Evolutionary conservation across 2,797 vertebrate species (phyloP).

Genomic region (Tenualosa ilisha): DNA sequence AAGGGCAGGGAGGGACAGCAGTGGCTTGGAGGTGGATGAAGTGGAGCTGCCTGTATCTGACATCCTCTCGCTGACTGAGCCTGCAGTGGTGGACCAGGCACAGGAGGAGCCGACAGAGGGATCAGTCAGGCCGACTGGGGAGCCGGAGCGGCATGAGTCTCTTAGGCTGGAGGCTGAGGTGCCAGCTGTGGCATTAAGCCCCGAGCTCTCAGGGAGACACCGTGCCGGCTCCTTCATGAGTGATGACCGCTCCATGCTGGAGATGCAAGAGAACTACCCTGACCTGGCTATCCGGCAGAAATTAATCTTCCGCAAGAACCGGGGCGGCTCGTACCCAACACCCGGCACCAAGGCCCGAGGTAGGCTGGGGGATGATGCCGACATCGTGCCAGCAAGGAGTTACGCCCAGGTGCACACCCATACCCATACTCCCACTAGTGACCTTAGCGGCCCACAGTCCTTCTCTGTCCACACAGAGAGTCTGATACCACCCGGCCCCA

Average conservation of each 20-base stretch:
- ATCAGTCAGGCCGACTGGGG: background rate
- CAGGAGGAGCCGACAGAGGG: background rate
- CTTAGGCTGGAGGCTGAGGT: conserved; percentile 26
- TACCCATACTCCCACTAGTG: background rate
- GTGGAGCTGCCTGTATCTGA: background rate
- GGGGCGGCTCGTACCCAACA: conserved; percentile 3
- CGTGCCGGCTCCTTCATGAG: background rate
- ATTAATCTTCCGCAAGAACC: conserved; percentile 58
- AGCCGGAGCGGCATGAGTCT: conserved; percentile 26
- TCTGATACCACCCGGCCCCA: background rate
- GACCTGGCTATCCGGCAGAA: conserved; percentile 78
- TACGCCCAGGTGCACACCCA: conserved; percentile 29
- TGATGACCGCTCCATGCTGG: conserved; percentile 66
- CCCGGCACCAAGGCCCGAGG: conserved; percentile 24
- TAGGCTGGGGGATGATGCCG: background rate
- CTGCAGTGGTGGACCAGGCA: background rate
- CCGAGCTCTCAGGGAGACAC: background rate
- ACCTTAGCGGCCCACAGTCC: conserved; percentile 61
- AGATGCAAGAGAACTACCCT: conserved; percentile 74
- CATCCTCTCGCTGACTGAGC: background rate
- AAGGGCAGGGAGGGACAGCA: conserved; percentile 28
- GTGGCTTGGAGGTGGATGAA: background rate
- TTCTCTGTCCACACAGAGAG: conserved; percentile 58
- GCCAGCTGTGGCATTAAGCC: conserved; percentile 27
- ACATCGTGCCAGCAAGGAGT: conserved; percentile 27